Evolutionary conservation across 1,140 invertebrate genomes (phyloP), one percentile per base, ranked within the genome.

Genomic region (Drosophila nannoptera): DNA sequence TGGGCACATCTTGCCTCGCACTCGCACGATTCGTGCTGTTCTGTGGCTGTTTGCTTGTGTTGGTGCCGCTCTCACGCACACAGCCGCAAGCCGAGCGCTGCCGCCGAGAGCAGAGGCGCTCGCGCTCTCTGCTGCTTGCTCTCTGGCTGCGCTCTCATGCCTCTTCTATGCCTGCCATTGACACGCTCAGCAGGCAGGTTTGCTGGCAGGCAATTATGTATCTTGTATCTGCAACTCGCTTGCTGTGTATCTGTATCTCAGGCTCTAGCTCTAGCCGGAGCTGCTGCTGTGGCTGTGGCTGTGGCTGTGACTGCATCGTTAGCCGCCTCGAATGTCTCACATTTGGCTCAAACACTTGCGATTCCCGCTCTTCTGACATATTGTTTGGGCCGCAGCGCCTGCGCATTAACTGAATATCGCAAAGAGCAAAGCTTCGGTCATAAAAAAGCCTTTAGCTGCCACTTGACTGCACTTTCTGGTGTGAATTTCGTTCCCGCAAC

Each of bases 171-270:
- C 7, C 80, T 73, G 81, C 76, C 80, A 80, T 84, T 84, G 80
- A 83, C 80, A 84, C 73, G 77, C 80, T 70, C 58, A 68, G 69
- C 75, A 43, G 49, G 75, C 80, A 84, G 78, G 76, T 78, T 73
- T 70, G 49, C 64, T 62, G 53, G 35, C 22, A 56, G 60, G 63
- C 76, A 84, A 86, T 86, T 84, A 86, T 84, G 81, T 84, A 86
- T 86, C 81, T 86, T 80, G 76, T 83, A 83, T 84, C 76, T 84
- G 73, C 61, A 78, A 75, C 69, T 80, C 68, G 73, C 73, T 68
- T 59, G 69, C 33, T 83, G 78, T 82, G 78, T 81, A 81, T 73
- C 78, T 82, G 74, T 66, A 46, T 36, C 61, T 36, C 8, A 45
- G 45, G 6, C 35, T 12, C 52, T 61, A 40, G 32, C 38, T 40